Evolutionary conservation across 1,140 invertebrate species (phyloP), one percentile per base, ranked within the genome.

Genomic region (Drosophila eugracilis): DNA sequence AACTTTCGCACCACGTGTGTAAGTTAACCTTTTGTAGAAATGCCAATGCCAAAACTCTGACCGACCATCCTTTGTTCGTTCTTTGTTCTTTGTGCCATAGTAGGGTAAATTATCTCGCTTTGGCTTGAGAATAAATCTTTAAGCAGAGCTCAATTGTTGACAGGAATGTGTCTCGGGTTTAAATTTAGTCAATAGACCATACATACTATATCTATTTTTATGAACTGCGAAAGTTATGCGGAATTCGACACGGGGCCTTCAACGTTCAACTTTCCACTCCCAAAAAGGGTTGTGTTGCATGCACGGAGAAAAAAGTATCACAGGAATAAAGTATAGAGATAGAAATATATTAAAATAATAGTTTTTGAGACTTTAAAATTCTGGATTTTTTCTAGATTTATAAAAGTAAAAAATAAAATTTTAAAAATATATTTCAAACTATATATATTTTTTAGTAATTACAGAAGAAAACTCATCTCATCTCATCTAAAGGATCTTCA

Each of bases 1-100:
- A 69, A 69, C 62, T 67, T 67, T 69, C 28, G 21, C 62, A 44
- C 63, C 62, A 67, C 63, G 45, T 67, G 47, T 67, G 45, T 52
- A n/a, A 22, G 30, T 9, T 59, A 60, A 60, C 54, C 54, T 65
- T 65, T 65, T 22, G 22, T 45, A 19, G 0, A 65, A 65, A 47
- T 37, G 54, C 30, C 55, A 65, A 3, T 10, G 14, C 15, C 24
- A 10, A 15, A 14, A 14, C 7, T 7, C 9, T 22, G 9, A 26
- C 26, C 15, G n/a, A n/a, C n/a, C n/a, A n/a, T 2, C 49, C 60
- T 65, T 65, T 65, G 60, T 65, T 65, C 41, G 14, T 47, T 47
- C 1, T 28, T 28, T 24, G 17, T n/a, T 45, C 21, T 41, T 19
- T 37, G 32, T 22, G 5, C 6, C 12, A n/a, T 14, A 19, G 52